Conservation (phyloP, 2,797 vertebrate species). For the Heterohyrax brucei region DNA sequence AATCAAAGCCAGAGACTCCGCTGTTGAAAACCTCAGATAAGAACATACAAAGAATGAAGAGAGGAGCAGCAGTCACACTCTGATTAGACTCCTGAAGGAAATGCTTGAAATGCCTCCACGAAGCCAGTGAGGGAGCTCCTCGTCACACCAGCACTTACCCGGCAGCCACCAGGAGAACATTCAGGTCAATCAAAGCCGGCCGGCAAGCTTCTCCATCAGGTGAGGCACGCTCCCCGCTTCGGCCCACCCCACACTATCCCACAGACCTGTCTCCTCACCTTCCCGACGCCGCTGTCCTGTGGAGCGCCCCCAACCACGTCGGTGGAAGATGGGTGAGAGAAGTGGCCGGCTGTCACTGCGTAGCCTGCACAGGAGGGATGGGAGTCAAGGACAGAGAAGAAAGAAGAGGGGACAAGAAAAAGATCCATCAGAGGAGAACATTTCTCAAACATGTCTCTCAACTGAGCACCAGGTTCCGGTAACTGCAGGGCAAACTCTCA, state of each 20-base stretch:
- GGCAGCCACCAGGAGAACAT: neutral
- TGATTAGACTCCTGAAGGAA: neutral
- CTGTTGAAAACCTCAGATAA: neutral
- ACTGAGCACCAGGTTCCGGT: neutral
- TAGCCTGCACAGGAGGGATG: slow-evolving; percentile 92
- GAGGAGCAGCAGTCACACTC: neutral
- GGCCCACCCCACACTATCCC: neutral
- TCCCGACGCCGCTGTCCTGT: slow-evolving; percentile 96
- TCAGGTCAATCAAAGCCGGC: neutral
- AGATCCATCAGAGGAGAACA: neutral
- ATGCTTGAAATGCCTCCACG: neutral
- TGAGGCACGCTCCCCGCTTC: accelerated
- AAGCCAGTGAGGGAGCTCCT: neutral
- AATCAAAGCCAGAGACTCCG: neutral
- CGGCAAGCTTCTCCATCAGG: neutral
- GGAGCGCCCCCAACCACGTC: slow-evolving; percentile 98
- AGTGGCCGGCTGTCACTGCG: slow-evolving; percentile 97
- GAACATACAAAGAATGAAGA: accelerated
- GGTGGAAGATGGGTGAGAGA: slow-evolving; percentile 93
- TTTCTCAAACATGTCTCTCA: slow-evolving; percentile 47
- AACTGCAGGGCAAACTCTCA: neutral
- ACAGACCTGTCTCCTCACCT: slow-evolving; percentile 91
- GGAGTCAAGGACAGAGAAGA: slow-evolving; percentile 18
- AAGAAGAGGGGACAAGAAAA: neutral
- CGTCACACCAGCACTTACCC: neutral